These are phyloP conservation scores for Rhyacophila brunnea DNA, from an alignment of 1,140 invertebrate genomes.

Conservation along the genomic window DNA sequence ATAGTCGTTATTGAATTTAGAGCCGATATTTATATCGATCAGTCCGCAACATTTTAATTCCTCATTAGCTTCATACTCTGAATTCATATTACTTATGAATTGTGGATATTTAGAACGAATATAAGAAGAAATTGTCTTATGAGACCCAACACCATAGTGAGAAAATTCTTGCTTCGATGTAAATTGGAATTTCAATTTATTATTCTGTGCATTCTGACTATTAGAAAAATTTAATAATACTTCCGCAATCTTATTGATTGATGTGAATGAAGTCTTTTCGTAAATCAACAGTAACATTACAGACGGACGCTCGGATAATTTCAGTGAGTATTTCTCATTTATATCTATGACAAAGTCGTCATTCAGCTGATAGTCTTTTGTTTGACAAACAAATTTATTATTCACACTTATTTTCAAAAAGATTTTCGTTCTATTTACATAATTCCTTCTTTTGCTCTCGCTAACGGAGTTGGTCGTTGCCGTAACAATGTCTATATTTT, in stretches of 20 bases:
- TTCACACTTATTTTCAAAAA: slow-evolving; percentile 27
- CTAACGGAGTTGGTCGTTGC: not conserved
- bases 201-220: too few species aligned
- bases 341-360: slow-evolving; percentile 21
- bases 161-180: slow-evolving; percentile 7
- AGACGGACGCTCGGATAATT: slow-evolving; percentile 11
- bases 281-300: slow-evolving; percentile 20
- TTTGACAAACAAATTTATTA: slow-evolving; percentile 29
- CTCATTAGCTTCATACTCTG: slow-evolving; percentile 6
- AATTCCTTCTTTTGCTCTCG: slow-evolving; percentile 23
- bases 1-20: too few species aligned
- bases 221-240: not conserved
- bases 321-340: slow-evolving; percentile 23
- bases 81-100: not conserved
- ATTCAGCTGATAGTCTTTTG: slow-evolving; percentile 11
- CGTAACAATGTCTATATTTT: slow-evolving; percentile 14
- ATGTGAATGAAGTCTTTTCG: slow-evolving; percentile 12
- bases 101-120: slow-evolving; percentile 11
- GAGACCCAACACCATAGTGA: slow-evolving; percentile 10
- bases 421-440: slow-evolving; percentile 22
- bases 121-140: slow-evolving; percentile 10
- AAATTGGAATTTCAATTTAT: too few species aligned
- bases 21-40: slow-evolving; percentile 3
- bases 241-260: not conserved
- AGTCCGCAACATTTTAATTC: slow-evolving; percentile 6